Conservation (phyloP, 2,888 invertebrate genomes). For the Lepidochrysops patricia region DNA sequence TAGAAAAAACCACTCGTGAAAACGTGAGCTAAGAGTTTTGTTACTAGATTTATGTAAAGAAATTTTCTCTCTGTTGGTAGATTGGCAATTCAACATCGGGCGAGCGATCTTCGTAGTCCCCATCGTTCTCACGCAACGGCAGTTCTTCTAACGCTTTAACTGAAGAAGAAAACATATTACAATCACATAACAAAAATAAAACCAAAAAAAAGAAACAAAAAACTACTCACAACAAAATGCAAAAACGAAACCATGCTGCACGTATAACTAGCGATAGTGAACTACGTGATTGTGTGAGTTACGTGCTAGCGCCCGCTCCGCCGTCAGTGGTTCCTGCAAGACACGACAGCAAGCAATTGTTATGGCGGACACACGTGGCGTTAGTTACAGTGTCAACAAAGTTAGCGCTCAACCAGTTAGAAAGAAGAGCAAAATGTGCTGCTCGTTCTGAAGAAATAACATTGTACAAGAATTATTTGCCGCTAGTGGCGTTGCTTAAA, state of each 20-base stretch:
- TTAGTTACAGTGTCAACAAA: constrained; percentile 23
- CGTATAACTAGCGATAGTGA: constrained; percentile 17
- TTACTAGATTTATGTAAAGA: constrained; percentile 76
- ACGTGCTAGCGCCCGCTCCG: constrained; percentile 38
- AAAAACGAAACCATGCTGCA: constrained; percentile 68
- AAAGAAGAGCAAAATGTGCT: too few species aligned
- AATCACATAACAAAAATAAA: neutral
- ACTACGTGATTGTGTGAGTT: constrained; percentile 20
- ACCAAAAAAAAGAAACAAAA: constrained; percentile 31
- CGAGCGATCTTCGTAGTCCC: constrained; percentile 82
- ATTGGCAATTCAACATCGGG: constrained; percentile 87
- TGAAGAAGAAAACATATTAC: constrained; percentile 37
- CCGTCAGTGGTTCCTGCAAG: constrained; percentile 69
- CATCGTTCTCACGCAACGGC: constrained; percentile 72
- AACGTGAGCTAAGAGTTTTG: too few species aligned
- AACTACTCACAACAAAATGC: constrained; percentile 72
- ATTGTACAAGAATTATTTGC: too few species aligned
- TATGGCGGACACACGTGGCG: constrained; percentile 61
- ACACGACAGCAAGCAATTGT: constrained; percentile 64
- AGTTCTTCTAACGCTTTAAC: constrained; percentile 86
- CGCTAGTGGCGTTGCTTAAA: too few species aligned
- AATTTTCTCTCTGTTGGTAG: constrained; percentile 91
- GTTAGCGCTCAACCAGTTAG: too few species aligned
- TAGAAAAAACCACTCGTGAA: too few species aligned
- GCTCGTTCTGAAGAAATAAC: too few species aligned